These are phyloP conservation scores for Xestia xanthographa DNA, from an alignment of 2,888 invertebrate species.

Conservation along the genomic window DNA sequence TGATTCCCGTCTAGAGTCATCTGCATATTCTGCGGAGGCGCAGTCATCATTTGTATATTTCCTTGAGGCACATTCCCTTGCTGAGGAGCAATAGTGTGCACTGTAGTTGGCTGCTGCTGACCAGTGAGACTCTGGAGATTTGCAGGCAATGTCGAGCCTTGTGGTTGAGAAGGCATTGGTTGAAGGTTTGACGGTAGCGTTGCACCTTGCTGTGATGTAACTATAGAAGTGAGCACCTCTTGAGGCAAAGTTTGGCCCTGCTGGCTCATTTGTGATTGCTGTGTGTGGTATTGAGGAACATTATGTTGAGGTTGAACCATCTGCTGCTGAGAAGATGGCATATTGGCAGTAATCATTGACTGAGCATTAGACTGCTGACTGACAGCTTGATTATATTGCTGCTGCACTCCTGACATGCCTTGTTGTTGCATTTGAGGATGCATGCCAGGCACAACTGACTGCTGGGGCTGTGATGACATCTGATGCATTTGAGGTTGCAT, in stretches of 20 bases:
- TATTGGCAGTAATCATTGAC: slow-evolving; percentile 85
- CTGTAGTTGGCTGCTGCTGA: slow-evolving; percentile 86
- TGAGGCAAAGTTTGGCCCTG: slow-evolving; percentile 88
- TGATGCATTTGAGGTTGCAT: slow-evolving; percentile 90
- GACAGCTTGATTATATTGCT: slow-evolving; percentile 89
- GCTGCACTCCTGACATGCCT: slow-evolving; percentile 87
- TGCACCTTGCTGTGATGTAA: slow-evolving; percentile 88
- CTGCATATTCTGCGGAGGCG: slow-evolving; percentile 89
- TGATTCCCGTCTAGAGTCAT: slow-evolving; percentile 90
- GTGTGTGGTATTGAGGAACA: slow-evolving; percentile 89
- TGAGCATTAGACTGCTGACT: slow-evolving; percentile 86
- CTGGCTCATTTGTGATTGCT: slow-evolving; percentile 87
- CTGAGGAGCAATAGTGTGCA: slow-evolving; percentile 87
- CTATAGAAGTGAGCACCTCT: slow-evolving; percentile 88
- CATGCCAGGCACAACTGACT: slow-evolving; percentile 88
- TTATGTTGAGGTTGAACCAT: slow-evolving; percentile 88
- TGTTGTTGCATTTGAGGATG: slow-evolving; percentile 89
- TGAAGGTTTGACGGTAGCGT: slow-evolving; percentile 87
- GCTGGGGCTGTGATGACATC: slow-evolving; percentile 87
- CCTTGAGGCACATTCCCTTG: slow-evolving; percentile 91
- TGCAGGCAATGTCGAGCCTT: slow-evolving; percentile 91
- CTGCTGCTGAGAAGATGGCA: slow-evolving; percentile 87
- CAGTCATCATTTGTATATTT: slow-evolving; percentile 90
- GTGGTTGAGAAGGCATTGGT: slow-evolving; percentile 86
- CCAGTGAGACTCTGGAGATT: slow-evolving; percentile 89